Conservation (phyloP, 2,113 vertebrate genomes). For the Centrocercus urophasianus region DNA sequence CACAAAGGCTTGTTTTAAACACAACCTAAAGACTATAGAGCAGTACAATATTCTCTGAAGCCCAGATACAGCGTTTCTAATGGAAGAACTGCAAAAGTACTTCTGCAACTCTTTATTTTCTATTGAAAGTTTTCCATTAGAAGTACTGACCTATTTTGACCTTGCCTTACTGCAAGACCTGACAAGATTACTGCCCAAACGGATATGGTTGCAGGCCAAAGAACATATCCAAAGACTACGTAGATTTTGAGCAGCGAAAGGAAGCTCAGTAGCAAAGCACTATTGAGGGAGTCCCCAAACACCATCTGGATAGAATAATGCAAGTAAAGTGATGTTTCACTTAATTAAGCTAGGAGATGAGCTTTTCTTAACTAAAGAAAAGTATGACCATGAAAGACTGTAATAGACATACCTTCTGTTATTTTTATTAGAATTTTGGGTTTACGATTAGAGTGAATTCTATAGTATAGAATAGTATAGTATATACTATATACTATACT, state of each 20-base stretch:
- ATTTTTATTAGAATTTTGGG: background rate
- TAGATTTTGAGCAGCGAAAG: background rate
- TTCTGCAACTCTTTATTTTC: background rate
- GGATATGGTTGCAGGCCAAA: slow-evolving; percentile 2
- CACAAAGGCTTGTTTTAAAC: slow-evolving; percentile 5
- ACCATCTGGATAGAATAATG: background rate
- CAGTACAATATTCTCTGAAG: background rate
- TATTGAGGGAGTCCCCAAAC: background rate
- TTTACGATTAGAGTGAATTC: background rate
- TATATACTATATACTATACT: too few relatives aligned
- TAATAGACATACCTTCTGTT: background rate
- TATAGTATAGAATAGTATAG: too few relatives aligned
- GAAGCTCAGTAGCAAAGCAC: background rate
- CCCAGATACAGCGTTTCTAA: background rate
- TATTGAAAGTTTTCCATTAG: slow-evolving; percentile 29
- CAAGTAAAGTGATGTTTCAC: background rate
- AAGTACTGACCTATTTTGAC: slow-evolving; percentile 21
- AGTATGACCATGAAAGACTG: background rate
- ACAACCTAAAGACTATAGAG: background rate
- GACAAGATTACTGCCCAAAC: slow-evolving; percentile 17
- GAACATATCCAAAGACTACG: slow-evolving; percentile 17
- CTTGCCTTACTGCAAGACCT: slow-evolving; percentile 11
- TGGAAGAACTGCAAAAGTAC: background rate
- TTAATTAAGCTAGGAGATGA: background rate
- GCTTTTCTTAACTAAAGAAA: background rate